Evolutionary conservation across 2,888 invertebrate genomes (phyloP), one percentile per base, ranked within the genome.

Genomic region (Meliscaeva auricollis): DNA sequence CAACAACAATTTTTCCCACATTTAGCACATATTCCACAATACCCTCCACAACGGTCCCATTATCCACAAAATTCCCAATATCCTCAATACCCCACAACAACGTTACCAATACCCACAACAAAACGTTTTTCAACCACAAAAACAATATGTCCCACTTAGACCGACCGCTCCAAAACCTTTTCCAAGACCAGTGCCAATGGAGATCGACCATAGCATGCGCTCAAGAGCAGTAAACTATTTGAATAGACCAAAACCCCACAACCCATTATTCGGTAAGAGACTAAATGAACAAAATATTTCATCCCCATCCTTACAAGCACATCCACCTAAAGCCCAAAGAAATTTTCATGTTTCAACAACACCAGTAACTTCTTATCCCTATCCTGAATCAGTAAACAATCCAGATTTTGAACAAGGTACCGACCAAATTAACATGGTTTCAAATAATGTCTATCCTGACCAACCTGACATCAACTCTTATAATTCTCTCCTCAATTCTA

Each of bases 171-270:
- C 46, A 48, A 48, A 48, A 48, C 46, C 46, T 8, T 20, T 48
- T 48, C 46, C 46, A n/a, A 48, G 15, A 48, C 46, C 54, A 30
- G 26, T 22, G 26, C 30, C 26, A 22, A 30, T 54, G 54, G 30
- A 54, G 9, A 54, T 54, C n/a, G 54, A 54, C 26, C 26, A 20
- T 20, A 26, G 26, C 26, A 22, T 54, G 13, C 9, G 54, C 11
- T 54, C 30, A 54, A 54, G 26, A 54, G 54, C 20, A 26, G 30
- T 54, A 22, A 54, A 54, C n/a, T 54, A 54, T 13, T 7, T 54
- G 20, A 54, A 30, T 54, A 54, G 30, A 20, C 54, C 54, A 30
- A 54, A 54, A 30, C 7, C 20, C 11, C 26, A 54, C 3, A 54
- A 54, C n/a, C 54, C n/a, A 22, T 54, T 20, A 30, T 17, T 17